Evolutionary conservation across 2,888 invertebrate genomes (phyloP).

Genomic region (Brassicogethes aeneus): DNA sequence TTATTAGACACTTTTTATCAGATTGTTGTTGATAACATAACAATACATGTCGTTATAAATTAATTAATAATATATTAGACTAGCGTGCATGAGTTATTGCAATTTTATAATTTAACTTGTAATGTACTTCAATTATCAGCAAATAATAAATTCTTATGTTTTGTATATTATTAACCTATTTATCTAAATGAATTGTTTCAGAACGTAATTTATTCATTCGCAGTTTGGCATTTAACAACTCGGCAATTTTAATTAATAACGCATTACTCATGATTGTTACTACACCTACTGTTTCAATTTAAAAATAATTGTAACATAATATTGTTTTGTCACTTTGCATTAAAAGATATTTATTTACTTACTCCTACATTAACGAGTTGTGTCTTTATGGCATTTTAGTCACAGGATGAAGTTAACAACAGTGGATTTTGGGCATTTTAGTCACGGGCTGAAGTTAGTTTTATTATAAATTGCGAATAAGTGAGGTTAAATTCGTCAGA

Average conservation of each 20-base stretch:
- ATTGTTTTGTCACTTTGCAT: too few species aligned
- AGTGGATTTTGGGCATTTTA: too few species aligned
- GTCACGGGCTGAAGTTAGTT: too few species aligned
- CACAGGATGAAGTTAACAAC: too few species aligned
- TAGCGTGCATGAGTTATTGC: too few species aligned
- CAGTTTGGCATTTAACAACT: constrained; percentile 4
- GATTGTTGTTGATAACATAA: neutral
- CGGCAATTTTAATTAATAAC: neutral
- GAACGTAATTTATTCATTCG: constrained; percentile 5
- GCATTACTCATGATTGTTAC: neutral
- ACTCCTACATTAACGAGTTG: too few species aligned
- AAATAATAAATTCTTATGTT: neutral
- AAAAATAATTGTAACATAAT: too few species aligned
- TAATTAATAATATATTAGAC: neutral
- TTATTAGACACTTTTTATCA: neutral
- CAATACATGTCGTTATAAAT: neutral
- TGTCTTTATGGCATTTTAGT: too few species aligned
- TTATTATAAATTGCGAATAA: too few species aligned
- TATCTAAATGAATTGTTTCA: constrained; percentile 3
- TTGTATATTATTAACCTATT: neutral
- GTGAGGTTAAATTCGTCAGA: too few species aligned
- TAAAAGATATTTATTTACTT: too few species aligned
- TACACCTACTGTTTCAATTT: neutral
- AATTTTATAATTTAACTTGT: neutral
- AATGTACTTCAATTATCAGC: neutral